Percentiles rank a stretch among this genome's conserved stretches.
Conservation (phyloP, 2,113 vertebrate genomes). For the Serilophus lunatus region DNA sequence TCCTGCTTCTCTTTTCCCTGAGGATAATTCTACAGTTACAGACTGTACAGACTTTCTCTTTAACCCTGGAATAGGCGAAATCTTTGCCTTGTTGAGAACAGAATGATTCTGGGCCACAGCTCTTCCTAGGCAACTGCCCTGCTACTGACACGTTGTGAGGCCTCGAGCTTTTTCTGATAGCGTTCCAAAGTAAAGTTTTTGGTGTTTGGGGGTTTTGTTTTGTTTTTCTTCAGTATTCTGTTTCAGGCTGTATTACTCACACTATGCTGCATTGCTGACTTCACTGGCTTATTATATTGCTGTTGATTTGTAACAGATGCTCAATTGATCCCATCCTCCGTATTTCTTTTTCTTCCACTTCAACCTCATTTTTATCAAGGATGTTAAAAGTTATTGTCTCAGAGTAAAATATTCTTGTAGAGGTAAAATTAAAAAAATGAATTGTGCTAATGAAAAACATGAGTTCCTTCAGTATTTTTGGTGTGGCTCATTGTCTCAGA, state of each 20-base stretch:
- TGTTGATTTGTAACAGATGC: background rate
- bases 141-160: background rate
- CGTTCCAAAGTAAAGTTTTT: background rate
- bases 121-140: background rate
- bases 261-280: background rate
- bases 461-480: background rate
- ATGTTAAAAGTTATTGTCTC: background rate
- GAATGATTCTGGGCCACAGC: background rate
- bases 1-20: slow-evolving; percentile 10
- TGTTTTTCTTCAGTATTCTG: background rate
- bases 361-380: background rate
- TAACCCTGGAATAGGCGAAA: background rate
- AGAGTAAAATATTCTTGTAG: background rate
- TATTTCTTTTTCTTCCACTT: background rate
- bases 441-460: background rate
- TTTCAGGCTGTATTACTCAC: background rate
- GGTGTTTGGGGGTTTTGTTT: background rate
- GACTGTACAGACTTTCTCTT: background rate
- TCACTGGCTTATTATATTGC: background rate
- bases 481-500: background rate
- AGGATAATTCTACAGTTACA: background rate
- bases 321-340: background rate
- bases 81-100: background rate
- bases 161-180: background rate
- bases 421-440: background rate